Conservation (phyloP, 2,113 vertebrate genomes). For the Heteronetta atricapilla region DNA sequence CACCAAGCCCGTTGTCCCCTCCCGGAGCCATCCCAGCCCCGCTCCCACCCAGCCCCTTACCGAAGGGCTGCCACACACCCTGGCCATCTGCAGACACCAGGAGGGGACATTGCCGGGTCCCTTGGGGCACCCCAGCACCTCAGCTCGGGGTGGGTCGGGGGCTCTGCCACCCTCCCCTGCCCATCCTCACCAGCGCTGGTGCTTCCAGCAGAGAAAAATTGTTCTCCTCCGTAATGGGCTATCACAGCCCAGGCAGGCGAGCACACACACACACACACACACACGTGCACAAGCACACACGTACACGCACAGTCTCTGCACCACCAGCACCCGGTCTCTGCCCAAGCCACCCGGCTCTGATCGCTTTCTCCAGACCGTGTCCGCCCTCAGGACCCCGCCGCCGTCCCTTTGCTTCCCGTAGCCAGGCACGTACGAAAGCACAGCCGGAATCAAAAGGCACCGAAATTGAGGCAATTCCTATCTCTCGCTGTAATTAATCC, state of each 20-base stretch:
- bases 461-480: not conserved
- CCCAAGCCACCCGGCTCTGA: not conserved
- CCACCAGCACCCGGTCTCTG: not conserved
- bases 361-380: not conserved
- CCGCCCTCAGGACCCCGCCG: not conserved
- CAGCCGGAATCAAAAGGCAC: not conserved
- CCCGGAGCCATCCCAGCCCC: not conserved
- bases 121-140: rapidly evolving
- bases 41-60: not conserved
- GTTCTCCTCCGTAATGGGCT: not conserved
- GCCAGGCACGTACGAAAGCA: rapidly evolving
- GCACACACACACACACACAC: not conserved
- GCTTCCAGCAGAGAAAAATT: not conserved
- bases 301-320: rapidly evolving
- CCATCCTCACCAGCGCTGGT: not conserved
- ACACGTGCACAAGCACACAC: not conserved
- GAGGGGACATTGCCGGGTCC: not conserved
- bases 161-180: not conserved
- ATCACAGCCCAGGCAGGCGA: not conserved
- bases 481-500: not conserved
- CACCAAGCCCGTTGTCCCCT: not conserved
- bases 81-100: not conserved
- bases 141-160: rapidly evolving
- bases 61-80: rapidly evolving
- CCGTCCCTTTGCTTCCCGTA: not conserved